phyloP scores from a whole-genome alignment of 1,140 invertebrate species.

The Halesus radiatus region DNA sequence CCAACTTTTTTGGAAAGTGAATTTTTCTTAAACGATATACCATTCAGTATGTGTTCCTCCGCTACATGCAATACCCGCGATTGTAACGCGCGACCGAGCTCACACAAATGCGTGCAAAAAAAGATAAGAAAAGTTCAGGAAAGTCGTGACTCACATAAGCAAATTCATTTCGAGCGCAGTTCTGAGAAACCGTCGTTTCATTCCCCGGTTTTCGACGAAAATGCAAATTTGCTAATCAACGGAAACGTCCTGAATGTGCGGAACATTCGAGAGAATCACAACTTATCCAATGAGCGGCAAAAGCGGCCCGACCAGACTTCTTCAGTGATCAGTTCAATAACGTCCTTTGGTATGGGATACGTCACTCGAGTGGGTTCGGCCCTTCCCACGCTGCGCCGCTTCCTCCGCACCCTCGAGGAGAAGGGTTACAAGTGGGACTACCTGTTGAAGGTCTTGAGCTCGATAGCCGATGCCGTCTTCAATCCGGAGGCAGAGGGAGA shows the following conservation, averaged over 20 bases:
- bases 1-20: background rate
- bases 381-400: conserved; percentile 20
- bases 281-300: background rate
- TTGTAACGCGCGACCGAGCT: background rate
- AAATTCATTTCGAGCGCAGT: background rate
- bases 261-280: background rate
- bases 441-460: conserved; percentile 64
- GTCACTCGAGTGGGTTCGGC: conserved; percentile 64
- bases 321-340: conserved; percentile 46
- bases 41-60: conserved; percentile 20
- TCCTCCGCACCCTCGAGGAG: conserved; percentile 55
- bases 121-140: conserved; percentile 4
- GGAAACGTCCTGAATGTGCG: background rate
- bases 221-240: background rate
- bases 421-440: conserved; percentile 68
- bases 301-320: background rate
- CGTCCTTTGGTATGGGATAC: conserved; percentile 65
- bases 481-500: conserved; percentile 64
- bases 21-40: background rate
- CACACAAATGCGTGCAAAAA: background rate
- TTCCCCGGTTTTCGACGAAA: background rate
- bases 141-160: conserved; percentile 10
- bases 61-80: background rate
- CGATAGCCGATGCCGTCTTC: conserved; percentile 66
- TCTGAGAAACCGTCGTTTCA: background rate